Evolutionary conservation across 2,888 invertebrate species (phyloP), one percentile per base, ranked within the genome.

Genomic region (Dicycla oo): DNA sequence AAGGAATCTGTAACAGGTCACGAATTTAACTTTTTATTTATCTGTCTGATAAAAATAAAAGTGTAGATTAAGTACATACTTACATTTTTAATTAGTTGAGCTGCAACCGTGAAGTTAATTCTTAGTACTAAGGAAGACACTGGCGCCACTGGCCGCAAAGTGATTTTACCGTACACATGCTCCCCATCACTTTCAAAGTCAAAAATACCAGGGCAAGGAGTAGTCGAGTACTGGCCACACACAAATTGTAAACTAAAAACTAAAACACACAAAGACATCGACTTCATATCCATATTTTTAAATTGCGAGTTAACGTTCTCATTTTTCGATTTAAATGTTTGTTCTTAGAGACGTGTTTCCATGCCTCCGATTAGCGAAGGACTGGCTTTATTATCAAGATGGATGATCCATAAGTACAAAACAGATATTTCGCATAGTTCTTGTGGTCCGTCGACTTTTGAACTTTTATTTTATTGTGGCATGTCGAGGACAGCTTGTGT

Each of bases 181-280:
- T 71, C 82, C 3, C 89, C 89, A 75, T 94, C 92, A 82, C 77
- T 86, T 69, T 86, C 88, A 73, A 92, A 94, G 20, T 91, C 88
- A 88, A 94, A 95, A 63, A 90, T 78, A 40, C 88, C 85, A 7
- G 94, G 94, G 64, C 95, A 95, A 1, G 94, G 94, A 2, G 94
- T 93, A 43, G 86, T 87, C 4, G 85, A 76, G 75, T 87, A 87
- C 70, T 92, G 91, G 47, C 90, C 51, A 88, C 88, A 76, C 84
- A 87, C 74, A 88, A 86, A 81, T 84, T 77, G 68, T 87, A 83
- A 71, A 88, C 80, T 80, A 75, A 91, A 68, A 74, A 88, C 67
- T 75, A 88, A 38, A 73, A 90, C 78, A 83, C 71, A 74, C 57
- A 87, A 76, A 87, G 80, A 85, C 73, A 85, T 80, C 74, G 87